These are phyloP conservation scores for Idaea dimidiata DNA, from an alignment of 2,888 invertebrate species.

Conservation along the genomic window DNA sequence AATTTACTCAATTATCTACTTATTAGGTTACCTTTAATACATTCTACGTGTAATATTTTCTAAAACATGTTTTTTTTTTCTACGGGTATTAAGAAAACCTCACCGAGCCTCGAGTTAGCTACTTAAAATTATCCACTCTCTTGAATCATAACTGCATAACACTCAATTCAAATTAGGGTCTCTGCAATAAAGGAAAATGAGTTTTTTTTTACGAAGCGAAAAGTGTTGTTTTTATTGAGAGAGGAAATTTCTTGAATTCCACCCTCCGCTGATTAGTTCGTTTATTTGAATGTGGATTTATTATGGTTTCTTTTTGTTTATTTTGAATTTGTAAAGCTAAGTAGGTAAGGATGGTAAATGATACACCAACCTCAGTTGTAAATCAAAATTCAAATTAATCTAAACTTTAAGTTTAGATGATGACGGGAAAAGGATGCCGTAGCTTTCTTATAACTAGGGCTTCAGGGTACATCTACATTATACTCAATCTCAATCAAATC, in stretches of 20 bases:
- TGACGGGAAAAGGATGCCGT: no score
- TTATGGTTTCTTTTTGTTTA: conserved; percentile 69
- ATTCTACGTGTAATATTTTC: no score
- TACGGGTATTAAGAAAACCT: not conserved
- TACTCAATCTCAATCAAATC: no score
- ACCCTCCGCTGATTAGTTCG: conserved; percentile 70
- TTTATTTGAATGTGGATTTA: conserved; percentile 70
- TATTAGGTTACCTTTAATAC: no score
- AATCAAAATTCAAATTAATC: not conserved
- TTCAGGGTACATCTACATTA: no score
- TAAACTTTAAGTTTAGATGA: no score
- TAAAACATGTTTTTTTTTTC: no score
- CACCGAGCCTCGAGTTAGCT: conserved; percentile 46
- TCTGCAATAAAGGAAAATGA: conserved; percentile 78
- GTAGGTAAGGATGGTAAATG: not conserved
- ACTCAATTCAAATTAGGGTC: conserved; percentile 78
- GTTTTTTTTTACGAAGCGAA: conserved; percentile 72
- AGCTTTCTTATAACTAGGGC: no score
- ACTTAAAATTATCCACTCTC: conserved; percentile 77
- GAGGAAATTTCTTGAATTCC: conserved; percentile 53
- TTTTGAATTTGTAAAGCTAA: conserved; percentile 24
- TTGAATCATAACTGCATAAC: conserved; percentile 78
- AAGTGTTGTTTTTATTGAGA: conserved; percentile 76
- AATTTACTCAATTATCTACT: no score
- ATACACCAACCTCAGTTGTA: not conserved